phyloP scores from a whole-genome alignment of 92 coral and sea anemone species.

The Nematostella vectensis region DNA sequence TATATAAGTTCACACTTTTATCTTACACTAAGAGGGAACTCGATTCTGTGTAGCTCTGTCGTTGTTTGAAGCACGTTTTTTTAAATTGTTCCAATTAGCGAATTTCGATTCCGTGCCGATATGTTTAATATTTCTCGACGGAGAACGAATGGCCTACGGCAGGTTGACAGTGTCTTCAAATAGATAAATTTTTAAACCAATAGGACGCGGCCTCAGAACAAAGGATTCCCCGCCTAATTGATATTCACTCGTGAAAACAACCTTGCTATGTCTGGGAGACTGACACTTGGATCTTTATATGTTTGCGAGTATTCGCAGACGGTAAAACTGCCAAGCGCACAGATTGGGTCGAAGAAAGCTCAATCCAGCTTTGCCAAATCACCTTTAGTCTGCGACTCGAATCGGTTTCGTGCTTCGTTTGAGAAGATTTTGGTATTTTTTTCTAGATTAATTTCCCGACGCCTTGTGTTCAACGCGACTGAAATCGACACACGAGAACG shows the following conservation, averaged over 20 bases:
- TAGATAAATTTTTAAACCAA: neutral
- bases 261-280: constrained; percentile 4
- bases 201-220: neutral
- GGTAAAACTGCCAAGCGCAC: neutral
- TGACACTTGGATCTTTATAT: neutral
- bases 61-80: too few relatives aligned
- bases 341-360: too few relatives aligned
- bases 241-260: constrained; percentile 18
- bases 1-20: too few relatives aligned
- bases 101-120: neutral
- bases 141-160: neutral
- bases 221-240: constrained; percentile 15
- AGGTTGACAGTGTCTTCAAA: constrained; percentile 3
- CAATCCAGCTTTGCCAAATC: too few relatives aligned
- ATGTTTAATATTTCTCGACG: constrained; percentile 4
- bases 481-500: constrained; percentile 29
- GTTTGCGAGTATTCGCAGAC: neutral
- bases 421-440: neutral
- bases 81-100: too few relatives aligned
- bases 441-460: neutral
- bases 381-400: too few relatives aligned
- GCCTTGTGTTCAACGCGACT: constrained; percentile 8
- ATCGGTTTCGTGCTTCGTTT: constrained; percentile 1
- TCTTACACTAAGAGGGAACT: too few relatives aligned
- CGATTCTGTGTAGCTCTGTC: too few relatives aligned